These are phyloP conservation scores for Brachystomella parvula DNA, from an alignment of 1,140 invertebrate species.

Conservation along the genomic window DNA sequence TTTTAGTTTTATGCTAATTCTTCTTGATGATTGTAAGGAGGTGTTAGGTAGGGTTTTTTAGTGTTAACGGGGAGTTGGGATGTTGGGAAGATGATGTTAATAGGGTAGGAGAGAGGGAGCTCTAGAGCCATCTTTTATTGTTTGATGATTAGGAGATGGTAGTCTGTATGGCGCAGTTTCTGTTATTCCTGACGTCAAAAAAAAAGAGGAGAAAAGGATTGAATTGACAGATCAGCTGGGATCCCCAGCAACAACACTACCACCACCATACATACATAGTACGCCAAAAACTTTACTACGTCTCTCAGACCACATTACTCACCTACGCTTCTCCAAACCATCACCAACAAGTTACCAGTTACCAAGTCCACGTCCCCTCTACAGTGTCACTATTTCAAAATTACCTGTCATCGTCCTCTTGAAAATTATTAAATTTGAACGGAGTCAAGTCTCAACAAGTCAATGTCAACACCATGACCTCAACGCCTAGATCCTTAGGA, in stretches of 20 bases:
- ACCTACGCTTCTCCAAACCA: not conserved
- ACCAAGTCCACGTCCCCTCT: not conserved
- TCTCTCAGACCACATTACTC: too few species aligned
- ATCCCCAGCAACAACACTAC: not conserved
- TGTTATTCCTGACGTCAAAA: not conserved
- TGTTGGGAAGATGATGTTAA: too few species aligned
- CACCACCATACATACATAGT: not conserved
- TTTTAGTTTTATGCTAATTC: too few species aligned
- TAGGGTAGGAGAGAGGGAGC: too few species aligned
- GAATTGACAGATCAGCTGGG: slow-evolving; percentile 18
- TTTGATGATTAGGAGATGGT: too few species aligned
- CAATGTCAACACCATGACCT: slow-evolving; percentile 40
- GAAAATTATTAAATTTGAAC: not conserved
- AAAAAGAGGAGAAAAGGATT: not conserved
- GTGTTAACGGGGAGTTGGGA: too few species aligned
- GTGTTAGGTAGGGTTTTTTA: too few species aligned
- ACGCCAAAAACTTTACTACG: too few species aligned
- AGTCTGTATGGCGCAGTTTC: not conserved
- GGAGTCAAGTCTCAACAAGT: not conserved
- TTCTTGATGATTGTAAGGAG: too few species aligned
- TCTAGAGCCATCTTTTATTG: too few species aligned
- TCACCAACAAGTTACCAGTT: not conserved
- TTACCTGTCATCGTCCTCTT: too few species aligned
- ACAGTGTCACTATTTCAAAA: too few species aligned
- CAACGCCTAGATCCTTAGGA: slow-evolving; percentile 43